Conservation (phyloP, 2,888 invertebrate genomes). For the Biston betularia region DNA sequence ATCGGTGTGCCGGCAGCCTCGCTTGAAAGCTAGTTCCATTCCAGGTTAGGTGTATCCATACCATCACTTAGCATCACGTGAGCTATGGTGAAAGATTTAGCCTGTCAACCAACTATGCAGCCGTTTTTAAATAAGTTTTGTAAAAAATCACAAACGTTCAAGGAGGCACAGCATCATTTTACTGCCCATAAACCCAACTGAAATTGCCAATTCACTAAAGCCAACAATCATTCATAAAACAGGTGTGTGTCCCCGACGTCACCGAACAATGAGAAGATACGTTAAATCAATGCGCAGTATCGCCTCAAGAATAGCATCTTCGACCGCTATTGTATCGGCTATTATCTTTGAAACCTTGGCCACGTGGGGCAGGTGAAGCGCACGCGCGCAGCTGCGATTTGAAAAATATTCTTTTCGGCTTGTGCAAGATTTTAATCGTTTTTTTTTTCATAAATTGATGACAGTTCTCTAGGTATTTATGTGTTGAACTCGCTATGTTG, state of each 20-base stretch:
- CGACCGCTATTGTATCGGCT: slow-evolving; percentile 68
- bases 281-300: slow-evolving; percentile 76
- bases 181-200: slow-evolving; percentile 16
- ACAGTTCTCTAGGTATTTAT: slow-evolving; percentile 77
- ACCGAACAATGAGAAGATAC: slow-evolving; percentile 53
- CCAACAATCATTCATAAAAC: slow-evolving; percentile 48
- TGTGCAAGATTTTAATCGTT: slow-evolving; percentile 83
- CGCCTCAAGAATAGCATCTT: slow-evolving; percentile 66
- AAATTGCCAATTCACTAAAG: slow-evolving; percentile 28
- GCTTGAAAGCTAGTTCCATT: too few relatives aligned
- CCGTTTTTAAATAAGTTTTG: not conserved
- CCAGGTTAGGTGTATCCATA: too few relatives aligned
- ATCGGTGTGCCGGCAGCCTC: too few relatives aligned
- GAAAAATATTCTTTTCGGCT: slow-evolving; percentile 72
- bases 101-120: not conserved
- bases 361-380: slow-evolving; percentile 83
- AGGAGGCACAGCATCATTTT: slow-evolving; percentile 6
- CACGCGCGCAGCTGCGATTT: slow-evolving; percentile 81
- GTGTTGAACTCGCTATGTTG: slow-evolving; percentile 49
- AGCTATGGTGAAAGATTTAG: too few relatives aligned
- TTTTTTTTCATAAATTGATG: slow-evolving; percentile 71
- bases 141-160: not conserved
- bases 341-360: slow-evolving; percentile 65
- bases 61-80: too few relatives aligned
- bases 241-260: slow-evolving; percentile 56